A percentile compares a stretch with the other conserved stretches of the same genome.
Evolutionary conservation across 2,113 vertebrate genomes (phyloP).

Genomic region (Pogonocichla stellata): DNA sequence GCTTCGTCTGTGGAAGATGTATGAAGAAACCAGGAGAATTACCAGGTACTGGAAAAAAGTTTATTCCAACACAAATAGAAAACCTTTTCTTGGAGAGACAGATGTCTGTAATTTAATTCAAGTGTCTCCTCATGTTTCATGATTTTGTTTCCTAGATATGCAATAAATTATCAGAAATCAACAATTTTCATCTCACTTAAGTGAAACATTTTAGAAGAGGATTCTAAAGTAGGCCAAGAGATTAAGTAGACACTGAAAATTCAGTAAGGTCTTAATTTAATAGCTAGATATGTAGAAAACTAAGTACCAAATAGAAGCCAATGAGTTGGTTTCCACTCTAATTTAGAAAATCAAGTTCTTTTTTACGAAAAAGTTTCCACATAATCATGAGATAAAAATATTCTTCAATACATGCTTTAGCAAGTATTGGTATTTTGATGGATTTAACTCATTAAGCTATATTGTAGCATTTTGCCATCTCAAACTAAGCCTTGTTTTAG

Average conservation of each 20-base stretch:
- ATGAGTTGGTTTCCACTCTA: background rate
- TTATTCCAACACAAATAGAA: background rate
- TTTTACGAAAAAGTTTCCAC: background rate
- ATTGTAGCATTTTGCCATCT: background rate
- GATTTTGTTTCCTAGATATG: background rate
- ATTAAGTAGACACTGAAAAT: background rate
- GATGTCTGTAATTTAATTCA: background rate
- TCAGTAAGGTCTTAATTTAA: background rate
- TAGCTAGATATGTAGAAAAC: background rate
- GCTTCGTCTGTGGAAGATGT: slow-evolving; percentile 22
- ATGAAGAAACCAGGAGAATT: background rate
- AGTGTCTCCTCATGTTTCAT: background rate
- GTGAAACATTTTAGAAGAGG: background rate
- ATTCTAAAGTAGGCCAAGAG: background rate
- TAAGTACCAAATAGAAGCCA: background rate
- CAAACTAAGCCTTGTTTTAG: background rate
- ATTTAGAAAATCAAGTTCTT: background rate
- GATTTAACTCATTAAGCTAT: background rate
- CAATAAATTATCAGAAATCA: background rate
- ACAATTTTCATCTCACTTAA: background rate
- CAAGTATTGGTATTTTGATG: background rate
- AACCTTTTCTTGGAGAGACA: background rate
- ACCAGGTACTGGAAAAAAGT: background rate
- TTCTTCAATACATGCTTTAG: background rate
- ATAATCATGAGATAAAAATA: background rate